Conservation (phyloP, 2,113 vertebrate species). For the Ariopsis seemanni region DNA sequence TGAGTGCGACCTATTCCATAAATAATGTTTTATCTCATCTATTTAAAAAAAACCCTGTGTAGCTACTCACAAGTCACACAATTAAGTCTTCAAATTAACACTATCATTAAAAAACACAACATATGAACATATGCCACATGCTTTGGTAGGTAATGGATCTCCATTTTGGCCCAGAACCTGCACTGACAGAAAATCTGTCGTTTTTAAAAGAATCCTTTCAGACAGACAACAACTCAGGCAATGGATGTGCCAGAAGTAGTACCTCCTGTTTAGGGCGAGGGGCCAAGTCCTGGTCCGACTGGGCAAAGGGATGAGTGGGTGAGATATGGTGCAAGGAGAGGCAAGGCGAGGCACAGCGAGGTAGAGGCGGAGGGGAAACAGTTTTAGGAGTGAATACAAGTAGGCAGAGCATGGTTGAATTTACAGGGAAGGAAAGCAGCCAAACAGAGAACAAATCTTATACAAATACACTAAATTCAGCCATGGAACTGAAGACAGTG, state of each 20-base stretch:
- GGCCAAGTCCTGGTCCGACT: conserved; percentile 91
- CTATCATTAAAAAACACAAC: conserved; percentile 6
- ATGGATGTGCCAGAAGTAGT: conserved; percentile 68
- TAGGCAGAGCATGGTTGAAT: conserved; percentile 72
- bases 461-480: conserved; percentile 31
- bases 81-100: neutral
- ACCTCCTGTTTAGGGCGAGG: conserved; percentile 98
- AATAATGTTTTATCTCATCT: neutral
- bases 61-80: neutral
- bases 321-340: conserved; percentile 42
- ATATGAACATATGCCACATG: conserved; percentile 44
- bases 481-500: conserved; percentile 44
- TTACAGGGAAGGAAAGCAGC: conserved; percentile 60
- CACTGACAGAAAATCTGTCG: conserved; percentile 32
- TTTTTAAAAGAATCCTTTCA: conserved; percentile 48
- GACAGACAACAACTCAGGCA: conserved; percentile 56
- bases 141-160: conserved; percentile 21
- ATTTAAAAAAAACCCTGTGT: neutral
- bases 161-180: conserved; percentile 26
- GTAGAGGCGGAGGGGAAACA: conserved; percentile 50
- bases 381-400: conserved; percentile 72
- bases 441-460: conserved; percentile 47
- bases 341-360: conserved; percentile 44
- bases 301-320: conserved; percentile 72
- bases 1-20: neutral